Evolutionary conservation across 2,113 vertebrate species (phyloP), one percentile per base, ranked within the genome.

Genomic region (Eulacestoma nigropectus): DNA sequence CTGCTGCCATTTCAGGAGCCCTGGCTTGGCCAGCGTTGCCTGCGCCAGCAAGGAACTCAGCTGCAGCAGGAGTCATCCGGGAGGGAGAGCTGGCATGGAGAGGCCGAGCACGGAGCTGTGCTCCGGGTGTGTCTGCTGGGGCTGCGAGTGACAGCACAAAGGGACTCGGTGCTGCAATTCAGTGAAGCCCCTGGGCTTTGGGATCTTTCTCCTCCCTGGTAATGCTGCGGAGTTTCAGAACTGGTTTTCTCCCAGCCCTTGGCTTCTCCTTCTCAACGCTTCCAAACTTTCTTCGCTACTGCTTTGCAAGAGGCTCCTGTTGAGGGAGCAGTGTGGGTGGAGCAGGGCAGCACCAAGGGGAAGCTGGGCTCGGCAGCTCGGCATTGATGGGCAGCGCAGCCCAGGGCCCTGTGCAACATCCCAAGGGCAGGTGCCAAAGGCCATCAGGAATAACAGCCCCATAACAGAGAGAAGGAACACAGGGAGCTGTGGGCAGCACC

Each of bases 1-100:
- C 85, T 93, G 82, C 84, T 95, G 91, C 95, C 93, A 73, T 70
- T 79, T 80, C 91, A 68, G 87, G 95, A 94, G 97, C 72, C 63
- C 55, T 18, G 33, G 26, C 91, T 69, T 49, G 75, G 82, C 85
- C 69, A 1, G n/a, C 52, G 30, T 35, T 69, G 79, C 89, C 56
- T 25, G 18, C 11, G 69, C 89, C 79, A 92, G 74, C 57, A 20
- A 78, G 15, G 52, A 95, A 29, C 56, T 87, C 42, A n/a, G 57
- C 85, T 76, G 91, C 63, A 60, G 79, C 55, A 81, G 53, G 92
- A 87, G 35, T 4, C 39, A 46, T 25, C 62, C 16, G 42, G 73
- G 13, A 64, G 55, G 35, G 33, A 62, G 37, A 72, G 65, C 64
- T 86, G 94, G 90, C 69, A 52, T 4, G 12, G 94, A 14, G 55